phyloP scores from a whole-genome alignment of 2,113 vertebrate genomes.

The Ia io region DNA sequence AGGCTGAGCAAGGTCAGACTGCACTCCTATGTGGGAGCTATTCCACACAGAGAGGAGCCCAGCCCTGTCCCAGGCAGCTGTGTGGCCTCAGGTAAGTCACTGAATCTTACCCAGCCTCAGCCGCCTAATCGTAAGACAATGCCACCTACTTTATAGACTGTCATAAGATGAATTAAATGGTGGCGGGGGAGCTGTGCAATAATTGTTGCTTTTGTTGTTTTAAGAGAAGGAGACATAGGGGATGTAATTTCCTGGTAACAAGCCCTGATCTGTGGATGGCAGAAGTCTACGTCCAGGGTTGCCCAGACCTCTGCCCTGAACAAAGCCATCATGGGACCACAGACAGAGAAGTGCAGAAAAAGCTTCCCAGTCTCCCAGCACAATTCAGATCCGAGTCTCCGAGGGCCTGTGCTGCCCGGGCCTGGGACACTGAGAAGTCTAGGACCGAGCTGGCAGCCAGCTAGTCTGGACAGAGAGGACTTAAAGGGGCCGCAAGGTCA shows the following conservation, averaged over 20 bases:
- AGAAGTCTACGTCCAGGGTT: fast-evolving
- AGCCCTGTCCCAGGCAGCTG: not conserved
- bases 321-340: not conserved
- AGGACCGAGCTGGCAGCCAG: not conserved
- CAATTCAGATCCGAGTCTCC: fast-evolving
- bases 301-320: not conserved
- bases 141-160: not conserved
- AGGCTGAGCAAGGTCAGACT: not conserved
- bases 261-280: not conserved
- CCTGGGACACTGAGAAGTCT: not conserved
- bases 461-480: not conserved
- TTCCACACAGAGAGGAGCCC: not conserved
- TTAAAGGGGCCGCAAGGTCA: not conserved
- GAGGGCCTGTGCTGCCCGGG: not conserved
- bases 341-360: not conserved
- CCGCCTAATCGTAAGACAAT: not conserved
- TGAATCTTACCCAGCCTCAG: not conserved
- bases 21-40: fast-evolving
- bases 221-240: not conserved
- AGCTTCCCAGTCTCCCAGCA: fast-evolving
- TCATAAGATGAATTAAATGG: not conserved
- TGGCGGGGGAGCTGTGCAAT: not conserved
- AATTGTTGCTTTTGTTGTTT: not conserved
- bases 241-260: not conserved
- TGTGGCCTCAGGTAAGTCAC: not conserved